Conservation (phyloP, 1,140 invertebrate genomes). For the Brachionus manjavacas region DNA sequence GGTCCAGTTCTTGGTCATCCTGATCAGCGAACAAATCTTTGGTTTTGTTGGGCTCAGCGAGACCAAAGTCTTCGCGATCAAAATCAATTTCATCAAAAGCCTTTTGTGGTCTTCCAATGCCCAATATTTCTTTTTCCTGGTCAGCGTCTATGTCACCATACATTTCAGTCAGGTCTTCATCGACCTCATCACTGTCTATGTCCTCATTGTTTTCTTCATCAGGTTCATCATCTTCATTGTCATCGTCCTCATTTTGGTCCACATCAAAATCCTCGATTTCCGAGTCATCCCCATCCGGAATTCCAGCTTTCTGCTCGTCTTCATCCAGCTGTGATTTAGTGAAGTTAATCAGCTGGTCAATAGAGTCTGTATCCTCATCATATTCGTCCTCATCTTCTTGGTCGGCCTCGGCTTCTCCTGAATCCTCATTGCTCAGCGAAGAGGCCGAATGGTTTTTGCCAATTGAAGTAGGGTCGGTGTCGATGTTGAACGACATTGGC, state of each 20-base stretch:
- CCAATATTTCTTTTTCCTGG: conserved; percentile 37
- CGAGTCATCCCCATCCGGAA: neutral
- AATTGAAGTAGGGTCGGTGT: neutral
- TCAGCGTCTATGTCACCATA: neutral
- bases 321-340: neutral
- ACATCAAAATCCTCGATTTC: conserved; percentile 38
- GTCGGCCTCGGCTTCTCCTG: neutral
- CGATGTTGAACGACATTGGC: neutral
- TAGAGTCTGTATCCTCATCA: neutral
- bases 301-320: neutral
- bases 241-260: neutral
- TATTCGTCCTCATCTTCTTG: conserved; percentile 15
- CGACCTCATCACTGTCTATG: conserved; percentile 1
- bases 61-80: conserved; percentile 41
- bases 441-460: neutral
- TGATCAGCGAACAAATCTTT: conserved; percentile 10
- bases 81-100: conserved; percentile 35
- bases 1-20: neutral
- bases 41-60: neutral
- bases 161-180: conserved; percentile 1
- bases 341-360: neutral
- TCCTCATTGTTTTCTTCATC: neutral
- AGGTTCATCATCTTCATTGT: neutral
- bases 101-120: conserved; percentile 1
- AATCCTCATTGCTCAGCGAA: neutral